These are phyloP conservation scores for Rallus crepitans DNA, from an alignment of 2,797 vertebrate species.

Conservation along the genomic window DNA sequence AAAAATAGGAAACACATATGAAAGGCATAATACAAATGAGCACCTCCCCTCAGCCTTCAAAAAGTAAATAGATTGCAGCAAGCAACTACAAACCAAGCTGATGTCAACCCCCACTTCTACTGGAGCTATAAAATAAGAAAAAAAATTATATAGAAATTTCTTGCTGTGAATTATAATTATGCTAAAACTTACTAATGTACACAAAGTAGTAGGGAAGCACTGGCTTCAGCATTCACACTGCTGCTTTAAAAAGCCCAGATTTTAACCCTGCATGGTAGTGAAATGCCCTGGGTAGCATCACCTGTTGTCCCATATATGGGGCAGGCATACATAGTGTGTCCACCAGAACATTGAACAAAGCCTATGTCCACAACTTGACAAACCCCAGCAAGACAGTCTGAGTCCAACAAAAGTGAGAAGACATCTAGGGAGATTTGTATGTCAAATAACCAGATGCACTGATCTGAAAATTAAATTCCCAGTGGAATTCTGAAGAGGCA, in stretches of 20 bases:
- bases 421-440: not conserved
- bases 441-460: not conserved
- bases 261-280: not conserved
- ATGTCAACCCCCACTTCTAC: not conserved
- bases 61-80: not conserved
- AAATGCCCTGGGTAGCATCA: rapidly evolving
- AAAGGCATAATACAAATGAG: not conserved
- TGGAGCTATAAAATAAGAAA: not conserved
- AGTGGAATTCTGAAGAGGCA: not conserved
- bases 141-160: not conserved
- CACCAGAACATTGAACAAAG: not conserved
- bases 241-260: not conserved
- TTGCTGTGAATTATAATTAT: not conserved
- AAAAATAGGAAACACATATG: conserved; percentile 10
- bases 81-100: not conserved
- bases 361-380: not conserved
- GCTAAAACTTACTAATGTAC: not conserved
- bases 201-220: not conserved
- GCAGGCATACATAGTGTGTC: not conserved
- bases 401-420: not conserved
- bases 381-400: not conserved
- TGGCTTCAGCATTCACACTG: not conserved
- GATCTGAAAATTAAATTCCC: not conserved
- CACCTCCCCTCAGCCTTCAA: not conserved
- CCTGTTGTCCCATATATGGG: not conserved